phyloP scores from a whole-genome alignment of 1,140 invertebrate species.

The Parasteatoda tepidariorum region DNA sequence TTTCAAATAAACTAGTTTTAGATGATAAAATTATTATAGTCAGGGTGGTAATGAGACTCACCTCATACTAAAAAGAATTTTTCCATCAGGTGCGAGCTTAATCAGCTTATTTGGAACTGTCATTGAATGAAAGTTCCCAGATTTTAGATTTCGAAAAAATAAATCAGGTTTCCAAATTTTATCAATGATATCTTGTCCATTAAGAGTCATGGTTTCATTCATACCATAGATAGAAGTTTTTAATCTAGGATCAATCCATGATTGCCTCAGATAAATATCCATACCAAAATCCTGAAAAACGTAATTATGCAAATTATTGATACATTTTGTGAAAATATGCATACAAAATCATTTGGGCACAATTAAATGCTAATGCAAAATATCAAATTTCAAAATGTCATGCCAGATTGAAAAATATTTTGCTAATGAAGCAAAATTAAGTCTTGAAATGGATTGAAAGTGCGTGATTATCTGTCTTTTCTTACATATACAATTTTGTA shows the following conservation, averaged over 20 bases:
- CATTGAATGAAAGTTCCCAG: conserved; percentile 69
- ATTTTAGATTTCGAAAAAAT: conserved; percentile 70
- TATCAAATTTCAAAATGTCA: not conserved
- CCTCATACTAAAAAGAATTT: conserved; percentile 70
- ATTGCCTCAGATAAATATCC: conserved; percentile 67
- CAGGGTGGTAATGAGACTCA: too few relatives aligned
- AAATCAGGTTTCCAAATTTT: conserved; percentile 70
- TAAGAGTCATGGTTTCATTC: conserved; percentile 59
- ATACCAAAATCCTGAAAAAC: conserved; percentile 67
- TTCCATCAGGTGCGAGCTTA: conserved; percentile 67
- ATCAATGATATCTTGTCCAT: conserved; percentile 64
- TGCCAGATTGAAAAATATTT: not conserved
- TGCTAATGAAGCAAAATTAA: not conserved
- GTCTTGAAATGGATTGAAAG: not conserved
- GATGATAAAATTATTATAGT: too few relatives aligned
- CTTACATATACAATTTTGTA: too few relatives aligned
- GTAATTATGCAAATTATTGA: not conserved
- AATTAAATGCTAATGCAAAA: not conserved
- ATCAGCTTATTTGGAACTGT: conserved; percentile 70
- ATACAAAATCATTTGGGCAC: not conserved
- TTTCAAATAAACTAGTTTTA: too few relatives aligned
- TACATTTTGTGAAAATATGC: not conserved
- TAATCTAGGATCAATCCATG: conserved; percentile 68
- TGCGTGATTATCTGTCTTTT: too few relatives aligned
- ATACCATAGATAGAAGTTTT: conserved; percentile 47